Conservation (phyloP, 2,113 vertebrate species). For the Burhinus oedicnemus region DNA sequence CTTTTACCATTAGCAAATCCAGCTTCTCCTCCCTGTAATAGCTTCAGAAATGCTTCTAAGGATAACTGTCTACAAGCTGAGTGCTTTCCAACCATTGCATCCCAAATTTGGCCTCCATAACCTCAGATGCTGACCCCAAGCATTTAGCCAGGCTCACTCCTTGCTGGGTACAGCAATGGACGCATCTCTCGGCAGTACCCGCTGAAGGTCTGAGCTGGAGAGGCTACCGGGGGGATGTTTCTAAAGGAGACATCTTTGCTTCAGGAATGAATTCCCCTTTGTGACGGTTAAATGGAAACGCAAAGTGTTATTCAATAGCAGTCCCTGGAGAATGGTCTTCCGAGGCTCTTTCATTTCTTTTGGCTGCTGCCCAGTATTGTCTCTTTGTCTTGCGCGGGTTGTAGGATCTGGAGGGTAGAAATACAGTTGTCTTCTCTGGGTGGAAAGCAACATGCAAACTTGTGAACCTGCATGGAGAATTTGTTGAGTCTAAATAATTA, state of each 20-base stretch:
- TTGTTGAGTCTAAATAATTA: not conserved
- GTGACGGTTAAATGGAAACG: not conserved
- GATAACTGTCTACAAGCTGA: accelerated
- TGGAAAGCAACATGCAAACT: not conserved
- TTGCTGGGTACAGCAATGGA: not conserved
- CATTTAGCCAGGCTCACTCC: not conserved
- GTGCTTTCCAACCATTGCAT: accelerated
- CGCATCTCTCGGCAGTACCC: not conserved
- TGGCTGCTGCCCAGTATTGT: constrained; percentile 40
- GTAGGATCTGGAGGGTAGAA: not conserved
- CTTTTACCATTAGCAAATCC: not conserved
- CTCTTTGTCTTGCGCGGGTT: not conserved
- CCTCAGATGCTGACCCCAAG: accelerated
- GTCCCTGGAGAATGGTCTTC: not conserved
- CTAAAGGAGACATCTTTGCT: not conserved
- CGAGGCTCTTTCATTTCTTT: not conserved
- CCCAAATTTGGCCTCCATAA: accelerated
- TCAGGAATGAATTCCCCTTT: constrained; percentile 6
- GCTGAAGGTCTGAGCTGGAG: not conserved
- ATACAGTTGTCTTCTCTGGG: accelerated
- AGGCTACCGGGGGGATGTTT: not conserved
- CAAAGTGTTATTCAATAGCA: not conserved
- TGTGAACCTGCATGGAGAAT: not conserved
- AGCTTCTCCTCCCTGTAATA: not conserved
- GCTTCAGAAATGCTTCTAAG: not conserved